Evolutionary conservation across 2,888 invertebrate genomes (phyloP).

Genomic region (Drosophila pseudotakahashii): DNA sequence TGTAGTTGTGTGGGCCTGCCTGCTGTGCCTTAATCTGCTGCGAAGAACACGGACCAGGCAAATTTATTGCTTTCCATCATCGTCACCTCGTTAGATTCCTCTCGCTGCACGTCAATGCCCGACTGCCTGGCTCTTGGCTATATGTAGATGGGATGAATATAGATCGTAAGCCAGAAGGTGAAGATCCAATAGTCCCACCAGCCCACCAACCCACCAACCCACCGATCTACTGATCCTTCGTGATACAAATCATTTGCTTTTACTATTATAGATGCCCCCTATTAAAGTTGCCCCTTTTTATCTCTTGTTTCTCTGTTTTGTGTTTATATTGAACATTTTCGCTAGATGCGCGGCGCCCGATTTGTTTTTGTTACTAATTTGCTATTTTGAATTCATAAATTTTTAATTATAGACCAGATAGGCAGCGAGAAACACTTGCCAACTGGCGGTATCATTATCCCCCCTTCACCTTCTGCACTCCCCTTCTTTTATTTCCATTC

Average conservation of each 20-base stretch:
- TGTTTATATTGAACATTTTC: slow-evolving; percentile 58
- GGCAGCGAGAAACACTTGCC: slow-evolving; percentile 51
- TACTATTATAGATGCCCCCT: slow-evolving; percentile 27
- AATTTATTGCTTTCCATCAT: slow-evolving; percentile 82
- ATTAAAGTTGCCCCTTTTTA: slow-evolving; percentile 43
- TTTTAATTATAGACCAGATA: slow-evolving; percentile 70
- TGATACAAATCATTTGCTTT: slow-evolving; percentile 37
- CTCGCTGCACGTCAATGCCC: slow-evolving; percentile 57
- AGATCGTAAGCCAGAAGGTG: slow-evolving; percentile 31
- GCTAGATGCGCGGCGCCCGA: slow-evolving; percentile 43
- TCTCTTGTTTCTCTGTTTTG: slow-evolving; percentile 34
- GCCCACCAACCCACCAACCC: too few species aligned
- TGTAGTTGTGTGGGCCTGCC: too few species aligned
- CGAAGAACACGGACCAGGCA: slow-evolving; percentile 70
- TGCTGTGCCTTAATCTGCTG: slow-evolving; percentile 73
- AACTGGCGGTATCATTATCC: slow-evolving; percentile 24
- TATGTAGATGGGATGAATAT: not conserved
- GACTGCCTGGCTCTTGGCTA: not conserved
- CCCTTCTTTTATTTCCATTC: not conserved
- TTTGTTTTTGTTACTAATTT: slow-evolving; percentile 71
- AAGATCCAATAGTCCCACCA: not conserved
- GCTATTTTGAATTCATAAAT: slow-evolving; percentile 73
- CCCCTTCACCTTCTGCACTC: not conserved
- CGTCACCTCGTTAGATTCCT: slow-evolving; percentile 79
- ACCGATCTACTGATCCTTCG: slow-evolving; percentile 19